Conservation (phyloP, 1,140 invertebrate genomes). For the Harpegnathos saltator region DNA sequence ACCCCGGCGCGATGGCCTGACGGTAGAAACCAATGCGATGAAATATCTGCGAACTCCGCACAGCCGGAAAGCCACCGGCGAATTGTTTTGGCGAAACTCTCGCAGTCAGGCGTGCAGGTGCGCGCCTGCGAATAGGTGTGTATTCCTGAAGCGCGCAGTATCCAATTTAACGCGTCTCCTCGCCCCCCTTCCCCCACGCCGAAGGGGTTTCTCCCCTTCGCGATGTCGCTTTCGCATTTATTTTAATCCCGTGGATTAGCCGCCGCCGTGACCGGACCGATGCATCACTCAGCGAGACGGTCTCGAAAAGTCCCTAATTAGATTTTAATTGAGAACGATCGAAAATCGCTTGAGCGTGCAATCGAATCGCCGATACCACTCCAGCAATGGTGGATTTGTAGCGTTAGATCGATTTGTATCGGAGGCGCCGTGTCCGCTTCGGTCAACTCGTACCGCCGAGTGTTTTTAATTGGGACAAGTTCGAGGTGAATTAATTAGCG, state of each 20-base stretch:
- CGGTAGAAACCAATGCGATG: conserved; percentile 63
- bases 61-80: conserved; percentile 60
- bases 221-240: conserved; percentile 35
- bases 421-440: neutral
- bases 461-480: neutral
- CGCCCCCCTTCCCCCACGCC: too few relatives aligned
- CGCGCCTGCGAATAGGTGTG: conserved; percentile 58
- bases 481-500: neutral
- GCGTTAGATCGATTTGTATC: neutral
- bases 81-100: conserved; percentile 69
- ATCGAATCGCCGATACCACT: neutral
- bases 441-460: neutral
- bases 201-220: too few relatives aligned
- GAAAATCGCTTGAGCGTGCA: conserved; percentile 23
- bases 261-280: conserved; percentile 5
- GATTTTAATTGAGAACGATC: conserved; percentile 39
- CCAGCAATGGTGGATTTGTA: neutral
- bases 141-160: conserved; percentile 45
- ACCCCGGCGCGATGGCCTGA: conserved; percentile 52
- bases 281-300: conserved; percentile 42
- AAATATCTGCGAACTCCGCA: conserved; percentile 70
- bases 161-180: conserved; percentile 56
- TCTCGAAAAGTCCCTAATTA: conserved; percentile 39
- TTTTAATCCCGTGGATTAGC: conserved; percentile 65
- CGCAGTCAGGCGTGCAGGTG: conserved; percentile 46